A percentile compares a stretch with the other conserved stretches of the same genome.
phyloP scores from a whole-genome alignment of 1,140 invertebrate genomes.

The Spodoptera frugiperda region DNA sequence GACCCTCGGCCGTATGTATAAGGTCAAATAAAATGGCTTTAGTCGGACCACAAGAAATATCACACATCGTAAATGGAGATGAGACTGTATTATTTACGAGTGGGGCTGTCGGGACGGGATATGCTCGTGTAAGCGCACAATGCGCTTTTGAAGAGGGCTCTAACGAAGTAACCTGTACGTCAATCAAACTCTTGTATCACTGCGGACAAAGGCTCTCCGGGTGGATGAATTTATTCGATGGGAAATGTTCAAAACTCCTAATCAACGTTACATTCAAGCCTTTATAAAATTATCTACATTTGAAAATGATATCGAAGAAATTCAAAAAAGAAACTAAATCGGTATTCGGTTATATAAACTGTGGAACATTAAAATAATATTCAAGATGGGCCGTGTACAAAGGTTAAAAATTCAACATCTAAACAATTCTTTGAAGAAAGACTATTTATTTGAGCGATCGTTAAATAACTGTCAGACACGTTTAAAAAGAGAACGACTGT shows the following conservation, averaged over 20 bases:
- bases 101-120: conserved; percentile 31
- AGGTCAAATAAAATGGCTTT: conserved; percentile 51
- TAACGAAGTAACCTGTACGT: conserved; percentile 64
- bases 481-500: conserved; percentile 29
- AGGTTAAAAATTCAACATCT: neutral
- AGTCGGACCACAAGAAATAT: conserved; percentile 62
- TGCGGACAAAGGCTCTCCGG: conserved; percentile 29
- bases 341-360: too few species aligned
- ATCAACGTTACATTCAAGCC: neutral
- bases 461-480: conserved; percentile 44
- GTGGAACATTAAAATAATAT: too few species aligned
- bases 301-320: too few species aligned
- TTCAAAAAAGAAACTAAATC: too few species aligned
- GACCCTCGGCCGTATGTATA: neutral
- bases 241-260: conserved; percentile 6
- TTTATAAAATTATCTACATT: too few species aligned
- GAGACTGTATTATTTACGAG: conserved; percentile 56
- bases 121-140: conserved; percentile 50
- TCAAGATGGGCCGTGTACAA: too few species aligned
- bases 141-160: conserved; percentile 58
- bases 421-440: conserved; percentile 6
- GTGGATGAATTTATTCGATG: conserved; percentile 26
- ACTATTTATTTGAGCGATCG: conserved; percentile 34
- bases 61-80: conserved; percentile 64
- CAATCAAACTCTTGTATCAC: conserved; percentile 59